Evolutionary conservation across 1,140 invertebrate species (phyloP).

Genomic region (Parapsyche elsis): DNA sequence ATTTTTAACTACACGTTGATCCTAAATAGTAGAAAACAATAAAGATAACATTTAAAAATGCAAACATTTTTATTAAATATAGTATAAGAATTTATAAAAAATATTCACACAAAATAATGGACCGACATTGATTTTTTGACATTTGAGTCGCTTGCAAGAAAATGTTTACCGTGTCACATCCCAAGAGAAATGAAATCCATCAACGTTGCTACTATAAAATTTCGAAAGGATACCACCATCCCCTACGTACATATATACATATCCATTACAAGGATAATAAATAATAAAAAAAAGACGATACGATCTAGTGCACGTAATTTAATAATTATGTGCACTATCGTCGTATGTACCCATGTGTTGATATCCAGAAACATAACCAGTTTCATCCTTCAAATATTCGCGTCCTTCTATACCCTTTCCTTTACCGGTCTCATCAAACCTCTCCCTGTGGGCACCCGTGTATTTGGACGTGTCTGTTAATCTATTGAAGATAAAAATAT

Average conservation of each 20-base stretch:
- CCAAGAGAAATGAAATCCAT: slow-evolving; percentile 10
- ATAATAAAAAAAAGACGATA: too few species aligned
- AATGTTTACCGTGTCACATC: slow-evolving; percentile 7
- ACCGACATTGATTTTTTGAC: not conserved
- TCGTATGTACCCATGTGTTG: not conserved
- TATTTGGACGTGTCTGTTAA: not conserved
- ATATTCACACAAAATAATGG: not conserved
- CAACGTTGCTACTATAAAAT: not conserved
- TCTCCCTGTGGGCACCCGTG: not conserved
- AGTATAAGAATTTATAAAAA: not conserved
- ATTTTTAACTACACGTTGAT: too few species aligned
- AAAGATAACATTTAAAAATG: too few species aligned
- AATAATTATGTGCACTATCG: not conserved
- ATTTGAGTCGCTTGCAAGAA: not conserved
- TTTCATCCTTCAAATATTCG: not conserved
- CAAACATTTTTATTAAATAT: too few species aligned
- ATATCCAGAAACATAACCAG: not conserved
- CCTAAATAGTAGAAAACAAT: too few species aligned
- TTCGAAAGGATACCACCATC: not conserved
- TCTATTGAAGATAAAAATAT: not conserved
- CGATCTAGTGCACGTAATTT: too few species aligned
- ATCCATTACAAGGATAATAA: too few species aligned
- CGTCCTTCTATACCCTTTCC: not conserved
- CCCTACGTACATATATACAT: too few species aligned
- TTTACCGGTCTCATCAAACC: not conserved